Evolutionary conservation across 2,113 vertebrate genomes (phyloP).

Genomic region (Hyaena hyaena): DNA sequence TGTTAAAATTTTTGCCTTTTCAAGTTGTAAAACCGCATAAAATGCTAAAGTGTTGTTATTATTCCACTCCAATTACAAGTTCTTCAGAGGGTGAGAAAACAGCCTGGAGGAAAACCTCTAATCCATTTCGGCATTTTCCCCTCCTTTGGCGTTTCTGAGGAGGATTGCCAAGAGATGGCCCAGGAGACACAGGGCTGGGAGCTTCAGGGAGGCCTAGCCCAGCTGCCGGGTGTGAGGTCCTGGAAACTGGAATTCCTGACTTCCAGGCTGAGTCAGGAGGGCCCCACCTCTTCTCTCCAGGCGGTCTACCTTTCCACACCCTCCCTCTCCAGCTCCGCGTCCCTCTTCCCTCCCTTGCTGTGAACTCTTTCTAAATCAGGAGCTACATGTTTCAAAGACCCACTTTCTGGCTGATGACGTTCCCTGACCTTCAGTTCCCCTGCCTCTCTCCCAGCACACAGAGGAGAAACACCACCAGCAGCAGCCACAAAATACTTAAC

Average conservation of each 20-base stretch:
- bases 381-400: not conserved
- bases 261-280: slow-evolving; percentile 43
- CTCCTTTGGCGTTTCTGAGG: slow-evolving; percentile 49
- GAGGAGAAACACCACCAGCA: not conserved
- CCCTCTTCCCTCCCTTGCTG: not conserved
- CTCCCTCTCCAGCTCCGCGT: not conserved
- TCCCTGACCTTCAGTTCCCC: not conserved
- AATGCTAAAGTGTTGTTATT: slow-evolving; percentile 45
- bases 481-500: not conserved
- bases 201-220: slow-evolving; percentile 63
- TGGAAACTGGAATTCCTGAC: slow-evolving; percentile 57
- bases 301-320: slow-evolving; percentile 51
- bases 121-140: slow-evolving; percentile 43
- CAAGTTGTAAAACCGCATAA: slow-evolving; percentile 57
- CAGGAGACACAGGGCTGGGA: not conserved
- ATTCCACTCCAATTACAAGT: slow-evolving; percentile 57
- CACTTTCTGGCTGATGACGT: not conserved
- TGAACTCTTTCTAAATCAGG: not conserved
- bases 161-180: slow-evolving; percentile 20
- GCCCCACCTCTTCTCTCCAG: slow-evolving; percentile 58
- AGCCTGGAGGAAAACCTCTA: slow-evolving; percentile 56
- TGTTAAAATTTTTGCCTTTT: slow-evolving; percentile 58
- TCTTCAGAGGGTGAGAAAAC: slow-evolving; percentile 71
- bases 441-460: not conserved
- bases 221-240: slow-evolving; percentile 72